Conservation (phyloP, 2,888 invertebrate genomes). For the Drosophila stalkeri region DNA sequence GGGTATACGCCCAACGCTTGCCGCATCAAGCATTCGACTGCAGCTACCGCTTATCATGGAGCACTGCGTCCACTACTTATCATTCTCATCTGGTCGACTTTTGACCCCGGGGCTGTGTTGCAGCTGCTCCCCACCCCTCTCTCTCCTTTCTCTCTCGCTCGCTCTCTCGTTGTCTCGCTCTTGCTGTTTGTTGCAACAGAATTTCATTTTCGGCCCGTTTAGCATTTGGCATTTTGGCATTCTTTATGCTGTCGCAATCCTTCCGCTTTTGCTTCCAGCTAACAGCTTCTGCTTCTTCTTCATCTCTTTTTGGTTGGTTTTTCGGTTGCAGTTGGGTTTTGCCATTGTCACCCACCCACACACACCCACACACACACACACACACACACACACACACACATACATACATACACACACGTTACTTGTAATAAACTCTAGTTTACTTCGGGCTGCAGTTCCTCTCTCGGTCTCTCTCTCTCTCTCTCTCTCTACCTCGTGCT, state of each 20-base stretch:
- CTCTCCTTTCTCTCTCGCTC: neutral
- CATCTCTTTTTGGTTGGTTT: neutral
- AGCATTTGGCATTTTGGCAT: constrained; percentile 49
- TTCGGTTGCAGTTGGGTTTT: constrained; percentile 21
- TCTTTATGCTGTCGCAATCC: constrained; percentile 41
- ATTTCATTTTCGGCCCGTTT: constrained; percentile 72
- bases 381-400: neutral
- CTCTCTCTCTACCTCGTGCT: constrained; percentile 1
- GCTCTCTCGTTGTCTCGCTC: neutral
- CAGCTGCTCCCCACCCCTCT: neutral
- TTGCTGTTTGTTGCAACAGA: constrained; percentile 48
- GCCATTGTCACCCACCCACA: constrained; percentile 36
- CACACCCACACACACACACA: neutral
- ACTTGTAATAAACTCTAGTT: constrained; percentile 58
- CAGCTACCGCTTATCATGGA: constrained; percentile 38
- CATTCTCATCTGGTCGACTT: constrained; percentile 47
- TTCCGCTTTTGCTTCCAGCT: constrained; percentile 30
- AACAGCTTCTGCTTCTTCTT: constrained; percentile 12
- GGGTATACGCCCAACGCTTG: constrained; percentile 23
- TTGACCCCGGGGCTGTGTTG: constrained; percentile 23
- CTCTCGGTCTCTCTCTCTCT: neutral
- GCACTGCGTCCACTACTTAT: constrained; percentile 45
- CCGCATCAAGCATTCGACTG: constrained; percentile 26
- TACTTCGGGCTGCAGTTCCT: constrained; percentile 12
- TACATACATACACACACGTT: constrained; percentile 4